Evolutionary conservation across 2,797 vertebrate species (phyloP).

Genomic region (Cyclura pinguis): DNA sequence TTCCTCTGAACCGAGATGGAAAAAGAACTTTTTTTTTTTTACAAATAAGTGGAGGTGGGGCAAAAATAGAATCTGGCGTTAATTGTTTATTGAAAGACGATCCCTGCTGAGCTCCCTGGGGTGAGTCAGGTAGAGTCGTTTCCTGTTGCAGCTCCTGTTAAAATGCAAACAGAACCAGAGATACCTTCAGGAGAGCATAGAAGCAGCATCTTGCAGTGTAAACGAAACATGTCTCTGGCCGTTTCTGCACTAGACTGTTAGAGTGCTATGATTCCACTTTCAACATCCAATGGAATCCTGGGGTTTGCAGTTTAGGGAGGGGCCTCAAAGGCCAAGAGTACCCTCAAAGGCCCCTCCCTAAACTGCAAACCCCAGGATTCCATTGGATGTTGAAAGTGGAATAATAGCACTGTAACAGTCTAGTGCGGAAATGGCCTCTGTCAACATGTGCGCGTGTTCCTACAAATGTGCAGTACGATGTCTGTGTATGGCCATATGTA

Average conservation of each 20-base stretch:
- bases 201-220: background rate
- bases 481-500: too few relatives aligned
- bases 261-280: too few relatives aligned
- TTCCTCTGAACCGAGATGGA: background rate
- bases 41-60: background rate
- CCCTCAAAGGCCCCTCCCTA: too few relatives aligned
- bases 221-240: background rate
- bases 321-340: too few relatives aligned
- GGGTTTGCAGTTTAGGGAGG: too few relatives aligned
- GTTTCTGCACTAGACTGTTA: too few relatives aligned
- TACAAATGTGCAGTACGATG: too few relatives aligned
- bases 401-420: too few relatives aligned
- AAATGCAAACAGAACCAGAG: constrained; percentile 8
- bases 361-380: too few relatives aligned
- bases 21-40: background rate
- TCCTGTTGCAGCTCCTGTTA: constrained; percentile 24
- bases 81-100: constrained; percentile 33
- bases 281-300: too few relatives aligned
- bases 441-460: background rate
- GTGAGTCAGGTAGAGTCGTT: constrained; percentile 4
- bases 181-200: background rate
- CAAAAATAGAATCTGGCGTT: constrained; percentile 14
- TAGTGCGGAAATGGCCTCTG: background rate
- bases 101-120: background rate
- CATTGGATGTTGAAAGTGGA: too few relatives aligned